Percentiles rank a stretch among this genome's conserved stretches.
phyloP scores from a whole-genome alignment of 2,113 vertebrate genomes.

The Phylloscopus whistleri region DNA sequence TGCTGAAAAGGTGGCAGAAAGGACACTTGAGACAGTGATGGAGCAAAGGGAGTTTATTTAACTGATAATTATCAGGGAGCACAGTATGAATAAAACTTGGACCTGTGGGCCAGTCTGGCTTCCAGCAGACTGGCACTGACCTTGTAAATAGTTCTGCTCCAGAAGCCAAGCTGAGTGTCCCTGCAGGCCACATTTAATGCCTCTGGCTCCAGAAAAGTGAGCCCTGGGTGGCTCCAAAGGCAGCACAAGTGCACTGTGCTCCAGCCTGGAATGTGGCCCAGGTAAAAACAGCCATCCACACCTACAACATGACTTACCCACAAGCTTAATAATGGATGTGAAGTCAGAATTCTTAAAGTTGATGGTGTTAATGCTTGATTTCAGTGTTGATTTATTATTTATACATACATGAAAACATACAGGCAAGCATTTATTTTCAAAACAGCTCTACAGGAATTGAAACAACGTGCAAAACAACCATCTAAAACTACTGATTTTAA shows the following conservation, averaged over 20 bases:
- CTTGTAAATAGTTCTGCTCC: too few species aligned
- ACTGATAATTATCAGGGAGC: not conserved
- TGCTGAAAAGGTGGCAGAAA: not conserved
- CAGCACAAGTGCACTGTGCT: not conserved
- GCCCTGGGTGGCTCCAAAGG: not conserved
- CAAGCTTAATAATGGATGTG: not conserved
- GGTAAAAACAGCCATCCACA: not conserved
- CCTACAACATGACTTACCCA: not conserved
- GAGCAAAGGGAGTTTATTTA: accelerated
- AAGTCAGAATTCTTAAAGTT: not conserved
- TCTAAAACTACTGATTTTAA: not conserved
- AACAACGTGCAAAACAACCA: not conserved
- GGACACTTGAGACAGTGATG: not conserved
- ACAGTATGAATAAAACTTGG: not conserved
- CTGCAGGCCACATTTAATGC: not conserved
- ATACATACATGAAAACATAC: not conserved
- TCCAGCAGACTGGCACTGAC: too few species aligned
- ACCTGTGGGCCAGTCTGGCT: too few species aligned
- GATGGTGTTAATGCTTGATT: not conserved
- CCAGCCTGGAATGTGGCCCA: not conserved
- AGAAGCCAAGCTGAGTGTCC: too few species aligned
- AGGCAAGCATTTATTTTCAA: not conserved
- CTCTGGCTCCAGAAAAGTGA: not conserved
- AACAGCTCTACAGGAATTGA: not conserved
- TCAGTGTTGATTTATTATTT: not conserved